These are phyloP conservation scores for Gastrophryne carolinensis DNA, from an alignment of 2,797 vertebrate genomes.

Conservation along the genomic window DNA sequence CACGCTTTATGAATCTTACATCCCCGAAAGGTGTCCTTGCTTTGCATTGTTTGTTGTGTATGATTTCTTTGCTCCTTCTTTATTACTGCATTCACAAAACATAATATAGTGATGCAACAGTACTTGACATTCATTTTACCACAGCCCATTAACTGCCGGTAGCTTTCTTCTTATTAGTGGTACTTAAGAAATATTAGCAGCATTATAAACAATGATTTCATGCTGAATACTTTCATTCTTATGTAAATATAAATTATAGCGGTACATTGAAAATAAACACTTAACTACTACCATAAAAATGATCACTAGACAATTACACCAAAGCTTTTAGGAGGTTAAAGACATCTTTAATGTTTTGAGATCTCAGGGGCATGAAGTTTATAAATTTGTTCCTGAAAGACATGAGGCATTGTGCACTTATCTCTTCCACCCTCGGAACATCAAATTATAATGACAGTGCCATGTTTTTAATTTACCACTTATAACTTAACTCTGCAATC, in stretches of 20 bases:
- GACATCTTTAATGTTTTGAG: not conserved
- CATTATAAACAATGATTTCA: no score
- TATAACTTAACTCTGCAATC: slow-evolving; percentile 1
- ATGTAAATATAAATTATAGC: not conserved
- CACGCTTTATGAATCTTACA: no score
- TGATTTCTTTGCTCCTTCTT: no score
- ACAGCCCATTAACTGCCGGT: no score
- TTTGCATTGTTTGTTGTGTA: no score
- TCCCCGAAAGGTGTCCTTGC: no score
- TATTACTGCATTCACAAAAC: no score
- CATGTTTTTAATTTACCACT: slow-evolving; percentile 5
- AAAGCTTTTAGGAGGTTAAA: not conserved
- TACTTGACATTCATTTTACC: no score
- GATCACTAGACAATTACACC: not conserved
- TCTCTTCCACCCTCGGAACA: not conserved
- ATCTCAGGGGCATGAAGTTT: not conserved
- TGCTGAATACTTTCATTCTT: no score
- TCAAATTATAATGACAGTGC: not conserved
- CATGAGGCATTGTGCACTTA: slow-evolving; percentile 4
- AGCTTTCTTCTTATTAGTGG: no score
- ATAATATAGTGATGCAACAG: no score
- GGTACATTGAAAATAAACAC: not conserved
- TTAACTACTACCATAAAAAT: not conserved
- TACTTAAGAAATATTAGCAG: no score
- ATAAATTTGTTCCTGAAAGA: not conserved